Base-by-base conservation (phyloP, 2,888 invertebrate genomes). In the Girardia tigrina region DNA sequence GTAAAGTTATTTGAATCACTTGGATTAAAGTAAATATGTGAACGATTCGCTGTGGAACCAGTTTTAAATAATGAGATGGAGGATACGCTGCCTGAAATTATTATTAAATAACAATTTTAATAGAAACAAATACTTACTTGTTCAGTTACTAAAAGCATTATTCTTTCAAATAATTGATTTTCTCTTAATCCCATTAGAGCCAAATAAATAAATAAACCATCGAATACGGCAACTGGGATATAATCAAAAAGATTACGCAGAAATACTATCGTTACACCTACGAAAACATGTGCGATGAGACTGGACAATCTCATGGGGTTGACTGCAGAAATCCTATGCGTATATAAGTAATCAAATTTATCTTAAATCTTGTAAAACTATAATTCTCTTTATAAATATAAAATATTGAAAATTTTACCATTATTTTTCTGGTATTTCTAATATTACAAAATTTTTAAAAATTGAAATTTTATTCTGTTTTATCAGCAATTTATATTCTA, bases 161-260 rank as follows among this genome's bases (percentile, higher is more conserved):
- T 56, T 56, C 56, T 56, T 56, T 56, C 56, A 56, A 56, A 56
- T 56, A 56, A n/a, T 56, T 56, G 56, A n/a, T 56, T 56, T 20
- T 56, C 56, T 56, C 23, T 56, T 23, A 56, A n/a, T n/a, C 56
- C 56, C 4, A 56, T n/a, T n/a, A 56, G 2, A 16, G 56, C 56
- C n/a, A 23, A 56, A 56, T 56, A 56, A 20, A 56, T n/a, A 56
- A 56, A 56, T 56, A 56, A 20, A n/a, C 56, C 56, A n/a, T 56
- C 56, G 6, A 56, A 16, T 8, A 56, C 56, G n/a, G 56, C n/a
- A 56, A 56, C 56, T 56, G 56, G 56, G 4, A 56, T 23, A 56
- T 56, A 56, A 56, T 56, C n/a, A 56, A 56, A 56, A 12, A 56
- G 6, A 8, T 6, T 12, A 6, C 20, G 56, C n/a, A n/a, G 8